These are phyloP conservation scores for Ditula angustiorana DNA, from an alignment of 2,888 invertebrate species.

Conservation along the genomic window DNA sequence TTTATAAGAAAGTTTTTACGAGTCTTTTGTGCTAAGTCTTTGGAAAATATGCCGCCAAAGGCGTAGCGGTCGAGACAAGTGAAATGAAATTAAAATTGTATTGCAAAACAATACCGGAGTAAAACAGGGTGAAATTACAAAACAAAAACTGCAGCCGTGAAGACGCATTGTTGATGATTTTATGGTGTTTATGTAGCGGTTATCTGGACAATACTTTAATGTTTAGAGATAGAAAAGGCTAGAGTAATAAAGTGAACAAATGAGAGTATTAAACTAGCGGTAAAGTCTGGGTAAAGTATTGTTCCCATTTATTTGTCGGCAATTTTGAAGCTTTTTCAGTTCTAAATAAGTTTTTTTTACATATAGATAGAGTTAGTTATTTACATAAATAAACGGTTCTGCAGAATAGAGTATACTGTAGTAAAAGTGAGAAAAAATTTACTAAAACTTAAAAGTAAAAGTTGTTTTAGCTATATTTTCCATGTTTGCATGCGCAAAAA, in stretches of 20 bases:
- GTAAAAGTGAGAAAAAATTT: no score
- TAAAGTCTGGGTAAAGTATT: neutral
- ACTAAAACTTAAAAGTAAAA: no score
- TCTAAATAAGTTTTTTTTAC: neutral
- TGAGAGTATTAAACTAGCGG: neutral
- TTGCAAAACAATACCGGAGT: constrained; percentile 7
- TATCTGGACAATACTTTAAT: constrained; percentile 14
- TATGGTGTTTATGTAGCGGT: constrained; percentile 30
- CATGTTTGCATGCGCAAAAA: no score
- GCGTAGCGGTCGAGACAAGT: constrained; percentile 11
- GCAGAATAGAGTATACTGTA: no score
- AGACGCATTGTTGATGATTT: constrained; percentile 22
- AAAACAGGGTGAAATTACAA: constrained; percentile 14
- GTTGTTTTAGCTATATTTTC: no score
- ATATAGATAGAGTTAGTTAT: constrained; percentile 11
- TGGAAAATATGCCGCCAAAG: constrained; percentile 59
- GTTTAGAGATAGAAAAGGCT: neutral
- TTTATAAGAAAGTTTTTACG: constrained; percentile 67
- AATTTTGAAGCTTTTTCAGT: neutral
- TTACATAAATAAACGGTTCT: no score
- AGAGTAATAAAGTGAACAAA: constrained; percentile 19
- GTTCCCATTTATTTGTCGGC: neutral
- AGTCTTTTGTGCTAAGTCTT: constrained; percentile 61
- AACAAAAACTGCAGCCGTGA: constrained; percentile 15
- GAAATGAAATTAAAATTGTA: constrained; percentile 13